Conservation (phyloP, 2,888 invertebrate species). For the Actias luna region DNA sequence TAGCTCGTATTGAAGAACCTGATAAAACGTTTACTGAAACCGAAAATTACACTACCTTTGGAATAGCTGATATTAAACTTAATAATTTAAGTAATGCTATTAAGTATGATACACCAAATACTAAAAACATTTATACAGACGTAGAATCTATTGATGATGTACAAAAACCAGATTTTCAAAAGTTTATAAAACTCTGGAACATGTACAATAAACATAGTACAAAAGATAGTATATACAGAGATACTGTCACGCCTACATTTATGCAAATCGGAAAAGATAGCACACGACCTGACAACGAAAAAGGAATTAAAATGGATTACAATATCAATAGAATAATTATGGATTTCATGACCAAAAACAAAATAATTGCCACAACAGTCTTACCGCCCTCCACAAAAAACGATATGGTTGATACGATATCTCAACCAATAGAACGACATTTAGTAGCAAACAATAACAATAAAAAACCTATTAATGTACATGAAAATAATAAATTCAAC, state of each 20-base stretch:
- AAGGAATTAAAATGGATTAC: slow-evolving; percentile 30
- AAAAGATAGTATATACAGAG: slow-evolving; percentile 2
- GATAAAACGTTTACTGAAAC: background rate
- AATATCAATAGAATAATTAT: slow-evolving; percentile 37
- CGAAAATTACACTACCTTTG: slow-evolving; percentile 4
- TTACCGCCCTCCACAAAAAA: slow-evolving; percentile 22
- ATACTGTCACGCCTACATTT: background rate
- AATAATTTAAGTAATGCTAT: background rate
- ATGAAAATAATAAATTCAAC: slow-evolving; percentile 1
- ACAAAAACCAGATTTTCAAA: slow-evolving; percentile 8
- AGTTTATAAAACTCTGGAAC: slow-evolving; percentile 18
- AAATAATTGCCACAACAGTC: slow-evolving; percentile 23
- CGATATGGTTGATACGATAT: slow-evolving; percentile 21
- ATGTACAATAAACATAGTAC: slow-evolving; percentile 20
- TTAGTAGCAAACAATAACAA: slow-evolving; percentile 18
- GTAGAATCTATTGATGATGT: background rate
- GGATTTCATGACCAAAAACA: slow-evolving; percentile 31
- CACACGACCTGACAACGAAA: slow-evolving; percentile 14
- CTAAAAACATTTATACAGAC: background rate
- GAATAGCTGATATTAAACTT: background rate
- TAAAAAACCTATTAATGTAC: slow-evolving; percentile 8
- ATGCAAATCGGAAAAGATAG: background rate
- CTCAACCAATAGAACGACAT: slow-evolving; percentile 29
- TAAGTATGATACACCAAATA: slow-evolving; percentile 1
- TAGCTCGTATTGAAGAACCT: background rate